phyloP scores from a whole-genome alignment of 2,113 vertebrate genomes.

The Erythrocebus patas region DNA sequence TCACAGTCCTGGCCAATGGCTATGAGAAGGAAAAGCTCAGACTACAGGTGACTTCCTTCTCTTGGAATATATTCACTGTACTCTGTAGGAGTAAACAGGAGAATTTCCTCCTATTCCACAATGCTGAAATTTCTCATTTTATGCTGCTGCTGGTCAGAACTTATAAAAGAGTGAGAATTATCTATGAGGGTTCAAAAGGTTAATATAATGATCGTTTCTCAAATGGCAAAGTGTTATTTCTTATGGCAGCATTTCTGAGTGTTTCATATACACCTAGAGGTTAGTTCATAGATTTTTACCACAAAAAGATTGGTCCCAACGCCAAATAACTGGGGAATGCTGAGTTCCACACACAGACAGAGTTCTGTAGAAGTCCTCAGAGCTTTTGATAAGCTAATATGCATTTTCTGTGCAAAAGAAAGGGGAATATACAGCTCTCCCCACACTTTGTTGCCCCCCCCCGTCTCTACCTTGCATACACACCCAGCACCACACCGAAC shows the following conservation, averaged over 20 bases:
- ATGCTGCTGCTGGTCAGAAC: not conserved
- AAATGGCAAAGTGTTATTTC: not conserved
- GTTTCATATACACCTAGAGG: not conserved
- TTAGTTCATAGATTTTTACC: not conserved
- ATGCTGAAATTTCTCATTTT: not conserved
- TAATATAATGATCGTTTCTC: not conserved
- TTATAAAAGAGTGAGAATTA: not conserved
- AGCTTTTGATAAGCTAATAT: not conserved
- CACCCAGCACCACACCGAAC: not conserved
- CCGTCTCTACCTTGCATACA: no score
- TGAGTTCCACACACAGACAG: not conserved
- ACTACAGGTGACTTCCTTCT: not conserved
- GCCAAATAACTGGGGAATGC: not conserved
- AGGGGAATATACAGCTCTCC: not conserved
- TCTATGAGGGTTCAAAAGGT: not conserved
- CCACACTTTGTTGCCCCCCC: not conserved
- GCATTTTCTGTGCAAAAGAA: not conserved
- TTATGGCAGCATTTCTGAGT: not conserved
- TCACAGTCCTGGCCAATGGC: not conserved
- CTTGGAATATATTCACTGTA: not conserved
- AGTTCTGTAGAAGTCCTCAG: not conserved
- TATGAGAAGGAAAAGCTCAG: not conserved
- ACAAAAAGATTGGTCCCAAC: not conserved
- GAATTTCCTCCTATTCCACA: not conserved
- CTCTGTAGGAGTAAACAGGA: not conserved